Conservation (phyloP, 2,888 invertebrate species). For the Pinctada fucata region DNA sequence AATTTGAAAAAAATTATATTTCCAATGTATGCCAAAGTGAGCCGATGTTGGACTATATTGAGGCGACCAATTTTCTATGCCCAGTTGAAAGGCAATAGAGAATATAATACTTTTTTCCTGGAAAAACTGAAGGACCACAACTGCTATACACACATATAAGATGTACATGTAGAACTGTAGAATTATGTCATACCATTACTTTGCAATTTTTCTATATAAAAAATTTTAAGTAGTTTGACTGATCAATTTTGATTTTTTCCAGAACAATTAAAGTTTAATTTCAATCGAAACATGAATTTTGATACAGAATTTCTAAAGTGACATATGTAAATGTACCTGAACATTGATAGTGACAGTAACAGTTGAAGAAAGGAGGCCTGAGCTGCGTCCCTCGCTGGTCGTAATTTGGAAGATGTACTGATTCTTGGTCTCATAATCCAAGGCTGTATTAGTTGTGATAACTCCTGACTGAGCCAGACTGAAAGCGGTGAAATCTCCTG, state of each 20-base stretch:
- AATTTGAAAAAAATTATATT: background rate
- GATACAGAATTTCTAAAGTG: background rate
- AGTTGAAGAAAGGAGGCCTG: conserved; percentile 45
- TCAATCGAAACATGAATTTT: background rate
- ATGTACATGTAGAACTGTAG: too few relatives aligned
- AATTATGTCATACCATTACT: too few relatives aligned
- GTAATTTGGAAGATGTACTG: conserved; percentile 59
- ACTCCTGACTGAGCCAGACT: conserved; percentile 36
- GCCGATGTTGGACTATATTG: too few relatives aligned
- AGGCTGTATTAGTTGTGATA: conserved; percentile 46
- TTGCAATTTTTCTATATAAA: too few relatives aligned
- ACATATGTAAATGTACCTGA: conserved; percentile 26
- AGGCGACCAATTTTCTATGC: too few relatives aligned
- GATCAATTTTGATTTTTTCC: too few relatives aligned
- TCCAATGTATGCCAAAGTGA: background rate
- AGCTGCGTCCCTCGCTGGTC: conserved; percentile 55
- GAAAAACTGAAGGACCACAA: too few relatives aligned
- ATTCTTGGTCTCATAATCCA: conserved; percentile 61
- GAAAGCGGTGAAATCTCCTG: conserved; percentile 33
- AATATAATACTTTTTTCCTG: too few relatives aligned
- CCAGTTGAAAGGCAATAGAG: too few relatives aligned
- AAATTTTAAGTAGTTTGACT: too few relatives aligned
- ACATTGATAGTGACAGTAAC: conserved; percentile 57
- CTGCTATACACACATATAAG: too few relatives aligned
- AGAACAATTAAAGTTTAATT: too few relatives aligned